Evolutionary conservation across 2,113 vertebrate species (phyloP), one percentile per base, ranked within the genome.

Genomic region (Protomyctophum bolini): DNA sequence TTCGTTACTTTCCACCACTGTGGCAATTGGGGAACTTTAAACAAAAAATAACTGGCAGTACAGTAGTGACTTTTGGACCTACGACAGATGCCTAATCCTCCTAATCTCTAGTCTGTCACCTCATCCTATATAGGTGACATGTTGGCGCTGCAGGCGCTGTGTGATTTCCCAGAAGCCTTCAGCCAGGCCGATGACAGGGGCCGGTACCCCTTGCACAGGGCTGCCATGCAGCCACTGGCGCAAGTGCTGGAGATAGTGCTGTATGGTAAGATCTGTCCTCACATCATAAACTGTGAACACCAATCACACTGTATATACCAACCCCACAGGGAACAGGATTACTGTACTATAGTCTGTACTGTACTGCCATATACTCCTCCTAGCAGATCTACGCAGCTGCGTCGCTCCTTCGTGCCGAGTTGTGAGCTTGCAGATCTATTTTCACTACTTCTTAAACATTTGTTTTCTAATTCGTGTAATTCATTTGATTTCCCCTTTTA

Each of bases 191-290:
- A 96, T 79, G 91, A 92, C 47, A 87, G 73, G 21, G 93, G 94
- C 3, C 95, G 94, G 93, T 94, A 93, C 82, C 95, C 94, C 9
- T 65, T 97, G 51, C 95, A 96, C 10, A 77, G 92, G 61, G 93
- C 94, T 68, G 93, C 86, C 4, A 80, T 91, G 50, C 85, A 89
- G 56, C 91, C 94, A 52, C 63, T 93, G 85, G 86, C 79, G 41
- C 91, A 92, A 76, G 91, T 97, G 82, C 88, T 94, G 83, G 94
- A 96, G 88, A 86, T 87, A 45, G 86, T 96, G 66, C 83, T 96
- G 83, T 92, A 94, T 72, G 94, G 94, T 95, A 89, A 92, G 89
- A 59, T 21, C 21, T 21, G 21, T 21, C 21, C 21, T 21, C 21
- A 21, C 21, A 21, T 21, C 21, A 21, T 7, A 50, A 45, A 52